Base-by-base conservation (phyloP, 1,140 invertebrate species). In the Stegodyphus dumicola region DNA sequence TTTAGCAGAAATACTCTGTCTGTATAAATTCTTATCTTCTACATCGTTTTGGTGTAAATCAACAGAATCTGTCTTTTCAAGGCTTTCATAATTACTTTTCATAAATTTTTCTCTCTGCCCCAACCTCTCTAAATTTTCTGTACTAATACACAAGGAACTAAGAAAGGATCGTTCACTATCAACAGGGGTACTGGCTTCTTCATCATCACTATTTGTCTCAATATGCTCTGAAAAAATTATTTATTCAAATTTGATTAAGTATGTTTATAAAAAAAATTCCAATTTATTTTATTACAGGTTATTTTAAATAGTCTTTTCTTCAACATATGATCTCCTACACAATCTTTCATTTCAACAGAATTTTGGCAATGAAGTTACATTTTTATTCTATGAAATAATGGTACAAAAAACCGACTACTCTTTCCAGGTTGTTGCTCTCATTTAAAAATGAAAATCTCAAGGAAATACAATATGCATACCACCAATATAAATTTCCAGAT, bases 1-100 rank as follows among this genome's bases (percentile, higher is more conserved):
- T 78, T 89, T 89, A 52, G 88, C 88, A 64, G 88, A 89, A 86
- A 89, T 88, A 85, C 88, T 89, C 48, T 87, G 64, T 5, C 87
- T 54, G 76, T 69, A 87, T 9, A 77, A 64, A 86, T 70, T 74
- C 51, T 17, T 77, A 33, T 77, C 77, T 67, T 60, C 56, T 1
- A 75, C 13, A n/a, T 86, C 80, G 69, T 52, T 67, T 33, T 33
- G 33, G 11, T 87, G 65, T 5, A 53, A 33, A 67, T 81, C 75
- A 71, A 77, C 18, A 33, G 70, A 80, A 64, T 78, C 77, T 49
- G 17, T 56, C 33, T 87, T 87, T 53, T 94, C 94, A 7, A 95
- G 91, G 86, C 94, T 95, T 89, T 95, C 95, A 90, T 95, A 95
- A 17, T 94, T 95, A 65, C 93, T 94, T 89, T 95, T 95, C 60